Base-by-base conservation (phyloP, 2,888 invertebrate species). In the Ceramica pisi region DNA sequence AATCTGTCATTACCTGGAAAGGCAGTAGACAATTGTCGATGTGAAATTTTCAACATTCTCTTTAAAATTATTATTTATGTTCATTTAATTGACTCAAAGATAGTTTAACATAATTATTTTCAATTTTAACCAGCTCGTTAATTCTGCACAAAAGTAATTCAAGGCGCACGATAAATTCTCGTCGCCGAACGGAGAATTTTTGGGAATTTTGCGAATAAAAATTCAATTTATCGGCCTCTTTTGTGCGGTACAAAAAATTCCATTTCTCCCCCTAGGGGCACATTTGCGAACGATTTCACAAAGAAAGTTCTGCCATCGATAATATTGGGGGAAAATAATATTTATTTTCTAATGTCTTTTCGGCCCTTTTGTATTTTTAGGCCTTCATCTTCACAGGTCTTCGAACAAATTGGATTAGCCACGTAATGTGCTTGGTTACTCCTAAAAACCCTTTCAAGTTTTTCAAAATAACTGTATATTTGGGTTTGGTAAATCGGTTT, bases 211-310 rank as follows among this genome's bases (percentile, higher is more conserved):
- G 26, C 50, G 67, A 59, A 69, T 70, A 80, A 80, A 80, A 82
- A 82, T 67, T 79, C 71, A 80, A 87, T 84, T 83, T 86, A 84
- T 83, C 80, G 59, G 73, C 64, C 79, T 66, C 72, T 83, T 82
- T 80, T 78, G 71, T 73, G 67, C 61, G 68, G 63, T 78, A 62
- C 14, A 56, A 75, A 56, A 64, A 75, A 83, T 80, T 79, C 72
- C 74, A 59, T 69, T 69, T 66, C 51, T 66, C 62, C 80, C 67
- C 70, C 83, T 63, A 44, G 78, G 79, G 82, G 62, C 48, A 70
- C 81, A 84, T 84, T 80, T 80, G 78, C 67, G 69, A 78, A 71
- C 76, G 65, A 76, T 83, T 85, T 71, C 74, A 84, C 79, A 85
- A 87, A 86, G 82, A 84, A 83, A 75, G 69, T 75, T 74, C 80